phyloP scores from a whole-genome alignment of 2,113 vertebrate species.

The Elaphurus davidianus region DNA sequence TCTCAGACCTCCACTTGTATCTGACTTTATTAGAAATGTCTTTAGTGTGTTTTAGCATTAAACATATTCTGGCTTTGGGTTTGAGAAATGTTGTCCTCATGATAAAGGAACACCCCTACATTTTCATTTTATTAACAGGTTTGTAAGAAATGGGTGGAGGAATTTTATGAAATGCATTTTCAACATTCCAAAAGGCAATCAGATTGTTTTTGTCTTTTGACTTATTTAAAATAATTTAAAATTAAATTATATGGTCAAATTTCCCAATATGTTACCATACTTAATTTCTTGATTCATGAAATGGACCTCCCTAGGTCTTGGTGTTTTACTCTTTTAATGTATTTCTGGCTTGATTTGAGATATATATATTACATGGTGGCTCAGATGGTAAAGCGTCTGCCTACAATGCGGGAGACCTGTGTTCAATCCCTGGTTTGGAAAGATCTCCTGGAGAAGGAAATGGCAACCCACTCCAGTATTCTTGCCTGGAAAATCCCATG shows the following conservation, averaged over 20 bases:
- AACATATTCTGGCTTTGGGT: not conserved
- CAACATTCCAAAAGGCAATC: not conserved
- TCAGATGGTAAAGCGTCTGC: not conserved
- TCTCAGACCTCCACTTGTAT: not conserved
- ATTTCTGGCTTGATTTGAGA: not conserved
- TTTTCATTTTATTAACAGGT: not conserved
- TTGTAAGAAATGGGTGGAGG: not conserved
- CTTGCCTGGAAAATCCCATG: not conserved
- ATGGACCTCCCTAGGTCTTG: no score
- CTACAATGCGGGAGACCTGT: not conserved
- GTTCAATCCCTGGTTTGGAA: not conserved
- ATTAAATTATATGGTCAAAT: not conserved
- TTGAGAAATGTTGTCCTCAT: not conserved
- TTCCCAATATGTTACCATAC: not conserved
- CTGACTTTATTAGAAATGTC: not conserved
- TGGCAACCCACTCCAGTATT: not conserved
- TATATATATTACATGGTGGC: not conserved
- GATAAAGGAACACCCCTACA: not conserved
- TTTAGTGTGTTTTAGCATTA: not conserved
- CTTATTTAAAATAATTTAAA: not conserved
- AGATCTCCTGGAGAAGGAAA: not conserved
- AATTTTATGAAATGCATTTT: not conserved
- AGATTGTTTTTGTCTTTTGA: not conserved
- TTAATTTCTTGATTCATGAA: not conserved
- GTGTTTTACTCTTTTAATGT: not conserved